These are phyloP conservation scores for Ptychoptera albimana DNA, from an alignment of 2,888 invertebrate species.

Conservation along the genomic window DNA sequence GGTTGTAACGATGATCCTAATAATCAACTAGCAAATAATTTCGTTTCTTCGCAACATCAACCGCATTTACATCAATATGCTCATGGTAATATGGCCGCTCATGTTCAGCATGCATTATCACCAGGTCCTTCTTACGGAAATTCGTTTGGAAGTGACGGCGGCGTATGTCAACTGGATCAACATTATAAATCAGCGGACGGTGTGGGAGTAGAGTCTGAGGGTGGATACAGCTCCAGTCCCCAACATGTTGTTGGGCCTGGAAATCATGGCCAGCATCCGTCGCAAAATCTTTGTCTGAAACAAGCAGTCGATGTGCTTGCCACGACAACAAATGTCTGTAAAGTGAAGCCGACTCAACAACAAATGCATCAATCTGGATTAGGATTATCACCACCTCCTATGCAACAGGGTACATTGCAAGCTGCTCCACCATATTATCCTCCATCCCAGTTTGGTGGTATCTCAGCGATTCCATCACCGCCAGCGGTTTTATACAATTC, in stretches of 20 bases:
- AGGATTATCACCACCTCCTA: constrained; percentile 44
- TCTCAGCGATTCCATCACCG: constrained; percentile 76
- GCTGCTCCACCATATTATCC: constrained; percentile 44
- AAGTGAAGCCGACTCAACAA: constrained; percentile 75
- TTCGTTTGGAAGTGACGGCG: constrained; percentile 30
- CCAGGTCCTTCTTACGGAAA: constrained; percentile 26
- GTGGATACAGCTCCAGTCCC: constrained; percentile 36
- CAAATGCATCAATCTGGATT: constrained; percentile 33
- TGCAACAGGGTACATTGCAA: constrained; percentile 37
- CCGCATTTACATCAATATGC: constrained; percentile 15
- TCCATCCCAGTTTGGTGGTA: constrained; percentile 57
- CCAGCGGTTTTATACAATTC: constrained; percentile 69
- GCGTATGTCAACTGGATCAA: constrained; percentile 31
- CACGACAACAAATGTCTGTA: constrained; percentile 55
- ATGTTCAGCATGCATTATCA: constrained; percentile 28
- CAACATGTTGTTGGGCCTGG: constrained; percentile 16
- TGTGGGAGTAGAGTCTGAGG: constrained; percentile 32
- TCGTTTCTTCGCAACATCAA: constrained; percentile 18
- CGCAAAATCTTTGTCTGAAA: constrained; percentile 29
- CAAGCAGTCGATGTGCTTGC: constrained; percentile 33
- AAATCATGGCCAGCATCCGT: constrained; percentile 26
- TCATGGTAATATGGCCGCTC: constrained; percentile 17
- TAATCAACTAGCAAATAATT: constrained; percentile 15
- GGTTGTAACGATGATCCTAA: constrained; percentile 12
- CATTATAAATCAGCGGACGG: constrained; percentile 18